phyloP scores from a whole-genome alignment of 1,140 invertebrate species.

The Oscheius sp. region DNA sequence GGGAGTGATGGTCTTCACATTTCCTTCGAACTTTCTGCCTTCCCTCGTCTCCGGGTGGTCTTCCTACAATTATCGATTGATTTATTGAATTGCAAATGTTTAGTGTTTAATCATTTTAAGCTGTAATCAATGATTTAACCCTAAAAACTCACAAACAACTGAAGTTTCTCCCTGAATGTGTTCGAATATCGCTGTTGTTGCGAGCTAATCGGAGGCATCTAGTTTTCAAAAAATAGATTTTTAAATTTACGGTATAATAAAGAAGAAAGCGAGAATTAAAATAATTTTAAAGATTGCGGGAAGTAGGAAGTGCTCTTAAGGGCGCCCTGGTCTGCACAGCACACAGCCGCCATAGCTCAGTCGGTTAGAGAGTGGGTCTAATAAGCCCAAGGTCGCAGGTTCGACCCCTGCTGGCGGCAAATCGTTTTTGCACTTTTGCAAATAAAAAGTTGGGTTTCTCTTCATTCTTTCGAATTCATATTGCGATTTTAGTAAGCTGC shows the following conservation, averaged over 20 bases:
- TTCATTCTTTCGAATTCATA: too few relatives aligned
- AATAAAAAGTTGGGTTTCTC: too few relatives aligned
- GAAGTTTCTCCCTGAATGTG: conserved; percentile 13
- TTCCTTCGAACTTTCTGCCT: conserved; percentile 34
- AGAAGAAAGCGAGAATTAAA: too few relatives aligned
- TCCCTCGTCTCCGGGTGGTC: conserved; percentile 34
- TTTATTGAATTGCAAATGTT: too few relatives aligned
- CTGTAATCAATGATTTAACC: not conserved
- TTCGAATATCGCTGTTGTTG: conserved; percentile 7
- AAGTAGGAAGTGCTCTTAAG: too few relatives aligned
- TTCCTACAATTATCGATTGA: too few relatives aligned
- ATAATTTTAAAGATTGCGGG: too few relatives aligned
- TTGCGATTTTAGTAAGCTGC: too few relatives aligned
- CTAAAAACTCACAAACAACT: conserved; percentile 18
- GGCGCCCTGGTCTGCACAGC: too few relatives aligned
- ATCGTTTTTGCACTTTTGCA: too few relatives aligned
- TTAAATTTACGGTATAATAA: too few relatives aligned
- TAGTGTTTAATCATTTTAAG: not conserved
- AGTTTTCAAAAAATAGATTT: not conserved
- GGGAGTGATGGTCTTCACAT: conserved; percentile 39
- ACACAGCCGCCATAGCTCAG: conserved; percentile 61
- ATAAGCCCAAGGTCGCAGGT: conserved; percentile 62
- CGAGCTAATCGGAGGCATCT: conserved; percentile 9
- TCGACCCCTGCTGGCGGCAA: conserved; percentile 60
- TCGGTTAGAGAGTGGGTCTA: conserved; percentile 62